Evolutionary conservation across 30 jellyfish, hydroid and myxozoan species (phyloP).

Genomic region (Pseudorhiza aurosa): DNA sequence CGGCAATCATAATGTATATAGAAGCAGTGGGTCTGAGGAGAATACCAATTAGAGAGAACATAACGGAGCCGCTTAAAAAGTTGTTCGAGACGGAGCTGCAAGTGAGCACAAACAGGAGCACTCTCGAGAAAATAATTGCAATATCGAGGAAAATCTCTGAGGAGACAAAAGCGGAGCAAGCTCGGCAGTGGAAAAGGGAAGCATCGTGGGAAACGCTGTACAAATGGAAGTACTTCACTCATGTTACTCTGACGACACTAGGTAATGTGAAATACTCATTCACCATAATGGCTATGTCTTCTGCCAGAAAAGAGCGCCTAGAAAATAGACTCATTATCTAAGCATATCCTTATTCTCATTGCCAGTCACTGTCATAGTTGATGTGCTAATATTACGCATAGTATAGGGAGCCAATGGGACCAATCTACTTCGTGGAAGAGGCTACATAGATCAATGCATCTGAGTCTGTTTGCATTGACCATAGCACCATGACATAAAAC

Average conservation of each 20-base stretch:
- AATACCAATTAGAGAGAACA: not conserved
- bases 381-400: no score
- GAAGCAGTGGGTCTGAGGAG: conserved; percentile 32
- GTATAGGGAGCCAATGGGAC: no score
- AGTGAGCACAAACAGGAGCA: not conserved
- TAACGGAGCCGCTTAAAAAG: conserved; percentile 14
- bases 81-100: conserved; percentile 1
- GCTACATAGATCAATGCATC: no score
- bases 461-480: no score
- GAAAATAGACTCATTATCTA: no score
- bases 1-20: conserved; percentile 34
- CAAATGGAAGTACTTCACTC: conserved; percentile 59
- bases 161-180: not conserved
- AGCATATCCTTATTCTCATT: no score
- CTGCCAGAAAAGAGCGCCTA: no score
- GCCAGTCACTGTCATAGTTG: no score
- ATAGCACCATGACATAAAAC: no score
- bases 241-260: conserved; percentile 39
- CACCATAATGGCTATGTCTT: no score
- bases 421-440: no score
- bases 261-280: no score
- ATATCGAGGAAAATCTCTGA: not conserved
- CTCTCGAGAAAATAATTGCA: not conserved
- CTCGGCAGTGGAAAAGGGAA: conserved; percentile 7
- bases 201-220: conserved; percentile 37